phyloP scores from a whole-genome alignment of 35 echinoderm and acorn worm species.

The Lytechinus variegatus region DNA sequence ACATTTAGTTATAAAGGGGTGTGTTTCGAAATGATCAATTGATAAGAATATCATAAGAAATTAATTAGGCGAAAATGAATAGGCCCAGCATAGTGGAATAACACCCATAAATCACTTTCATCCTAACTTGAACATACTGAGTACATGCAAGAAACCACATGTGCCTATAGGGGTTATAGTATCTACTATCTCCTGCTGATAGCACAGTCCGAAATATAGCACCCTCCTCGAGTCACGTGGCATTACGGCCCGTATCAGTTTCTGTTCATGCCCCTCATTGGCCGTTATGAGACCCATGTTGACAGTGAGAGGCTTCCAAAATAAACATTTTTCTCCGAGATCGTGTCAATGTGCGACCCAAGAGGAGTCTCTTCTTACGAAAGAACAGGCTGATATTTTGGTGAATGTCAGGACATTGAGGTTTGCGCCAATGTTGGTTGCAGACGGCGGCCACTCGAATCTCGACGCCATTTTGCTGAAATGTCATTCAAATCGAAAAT shows the following conservation, averaged over 20 bases:
- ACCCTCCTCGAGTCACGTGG: not conserved
- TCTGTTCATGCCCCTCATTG: not conserved
- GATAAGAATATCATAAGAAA: no score
- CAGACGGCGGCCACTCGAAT: not conserved
- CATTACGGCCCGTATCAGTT: not conserved
- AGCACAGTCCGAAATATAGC: no score
- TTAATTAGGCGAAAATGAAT: no score
- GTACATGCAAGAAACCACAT: no score
- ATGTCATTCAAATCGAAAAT: not conserved
- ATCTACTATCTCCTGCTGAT: no score
- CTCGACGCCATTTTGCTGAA: not conserved
- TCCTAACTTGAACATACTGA: no score
- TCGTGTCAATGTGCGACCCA: not conserved
- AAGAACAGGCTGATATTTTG: not conserved
- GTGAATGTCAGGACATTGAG: not conserved
- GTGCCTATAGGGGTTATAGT: no score
- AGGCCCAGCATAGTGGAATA: no score
- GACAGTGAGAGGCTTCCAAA: conserved; percentile 9
- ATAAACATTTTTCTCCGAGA: not conserved
- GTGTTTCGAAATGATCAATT: no score
- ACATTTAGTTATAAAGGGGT: no score
- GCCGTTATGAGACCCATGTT: not conserved
- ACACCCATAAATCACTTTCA: no score
- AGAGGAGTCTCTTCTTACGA: not conserved
- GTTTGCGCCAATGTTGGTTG: not conserved